Conservation (phyloP, 2,797 vertebrate genomes). For the Propithecus deckenii region DNA sequence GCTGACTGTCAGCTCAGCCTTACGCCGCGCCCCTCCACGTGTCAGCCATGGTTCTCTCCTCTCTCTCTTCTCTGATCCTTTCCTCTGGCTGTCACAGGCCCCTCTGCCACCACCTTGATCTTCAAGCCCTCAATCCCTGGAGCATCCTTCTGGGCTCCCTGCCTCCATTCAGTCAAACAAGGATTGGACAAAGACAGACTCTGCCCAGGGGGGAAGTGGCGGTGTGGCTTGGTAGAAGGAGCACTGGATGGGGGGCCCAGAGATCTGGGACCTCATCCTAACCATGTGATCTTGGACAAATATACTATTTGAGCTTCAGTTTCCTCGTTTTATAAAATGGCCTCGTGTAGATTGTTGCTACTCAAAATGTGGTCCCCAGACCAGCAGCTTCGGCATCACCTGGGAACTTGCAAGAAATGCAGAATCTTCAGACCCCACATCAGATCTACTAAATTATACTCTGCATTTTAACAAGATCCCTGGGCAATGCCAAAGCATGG, state of each 20-base stretch:
- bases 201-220: neutral
- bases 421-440: neutral
- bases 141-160: neutral
- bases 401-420: neutral
- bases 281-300: neutral
- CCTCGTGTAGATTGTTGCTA: neutral
- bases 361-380: neutral
- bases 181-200: neutral
- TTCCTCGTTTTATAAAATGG: neutral
- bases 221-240: neutral
- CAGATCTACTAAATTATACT: neutral
- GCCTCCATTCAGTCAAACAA: neutral
- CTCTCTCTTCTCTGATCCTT: neutral
- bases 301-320: neutral
- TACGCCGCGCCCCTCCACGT: neutral
- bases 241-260: neutral
- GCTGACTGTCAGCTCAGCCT: neutral
- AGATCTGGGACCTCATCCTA: neutral
- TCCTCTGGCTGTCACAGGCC: neutral
- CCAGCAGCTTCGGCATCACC: neutral
- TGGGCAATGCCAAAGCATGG: neutral
- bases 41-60: neutral
- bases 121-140: neutral
- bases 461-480: neutral
- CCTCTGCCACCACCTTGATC: neutral